Percentiles rank a stretch among this genome's conserved stretches.
phyloP scores from a whole-genome alignment of 2,797 vertebrate genomes.

The Alca torda region DNA sequence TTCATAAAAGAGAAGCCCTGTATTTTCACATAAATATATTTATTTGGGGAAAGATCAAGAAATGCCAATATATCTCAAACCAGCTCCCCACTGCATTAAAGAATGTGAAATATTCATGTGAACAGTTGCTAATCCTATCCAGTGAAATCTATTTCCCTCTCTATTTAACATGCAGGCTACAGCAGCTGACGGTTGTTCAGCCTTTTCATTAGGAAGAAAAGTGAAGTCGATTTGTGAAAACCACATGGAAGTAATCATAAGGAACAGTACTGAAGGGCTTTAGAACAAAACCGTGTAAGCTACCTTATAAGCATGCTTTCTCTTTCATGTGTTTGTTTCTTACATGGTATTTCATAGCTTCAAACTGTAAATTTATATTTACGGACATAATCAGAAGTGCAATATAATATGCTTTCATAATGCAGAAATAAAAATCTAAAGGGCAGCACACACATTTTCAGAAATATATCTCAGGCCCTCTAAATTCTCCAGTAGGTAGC shows the following conservation, averaged over 20 bases:
- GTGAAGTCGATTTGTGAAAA: constrained; percentile 36
- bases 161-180: constrained; percentile 46
- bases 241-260: neutral
- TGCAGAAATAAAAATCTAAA: neutral
- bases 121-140: constrained; percentile 40
- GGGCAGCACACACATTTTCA: neutral
- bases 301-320: neutral
- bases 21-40: constrained; percentile 40
- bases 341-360: neutral
- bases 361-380: constrained; percentile 20
- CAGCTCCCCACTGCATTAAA: neutral
- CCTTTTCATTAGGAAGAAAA: constrained; percentile 39
- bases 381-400: neutral
- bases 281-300: neutral
- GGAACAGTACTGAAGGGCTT: neutral
- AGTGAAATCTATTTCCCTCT: neutral
- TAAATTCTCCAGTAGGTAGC: neutral
- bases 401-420: neutral
- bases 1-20: neutral
- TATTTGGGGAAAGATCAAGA: constrained; percentile 30
- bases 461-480: neutral
- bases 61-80: constrained; percentile 32
- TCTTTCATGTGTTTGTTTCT: neutral
- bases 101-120: constrained; percentile 48
- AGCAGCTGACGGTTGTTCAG: constrained; percentile 32